phyloP scores from a whole-genome alignment of 2,113 vertebrate species.

The Bos taurus region ARS-UCD2.0 NC_037347.1:22492001-22492500 shows the following conservation, averaged over 20 bases:
- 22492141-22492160: conserved; percentile 3
- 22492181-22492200: conserved; percentile 29
- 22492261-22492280: conserved; percentile 66
- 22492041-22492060: not conserved
- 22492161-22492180: conserved; percentile 50
- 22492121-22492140: not conserved
- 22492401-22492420: conserved; percentile 52
- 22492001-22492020: not conserved
- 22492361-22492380: conserved; percentile 57
- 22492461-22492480: conserved; percentile 47
- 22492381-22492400: conserved; percentile 53
- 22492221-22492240: conserved; percentile 6
- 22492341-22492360: conserved; percentile 65
- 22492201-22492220: conserved; percentile 50
- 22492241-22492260: conserved; percentile 45
- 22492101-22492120: not conserved
- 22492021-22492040: not conserved
- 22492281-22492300: conserved; percentile 64
- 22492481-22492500: conserved; percentile 19
- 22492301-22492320: conserved; percentile 57
- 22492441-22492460: conserved; percentile 46
- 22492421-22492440: not conserved
- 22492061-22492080: not conserved
- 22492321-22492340: conserved; percentile 65
- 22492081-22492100: not conserved